Conservation (phyloP, 2,113 vertebrate genomes). For the Prunella fulvescens region DNA sequence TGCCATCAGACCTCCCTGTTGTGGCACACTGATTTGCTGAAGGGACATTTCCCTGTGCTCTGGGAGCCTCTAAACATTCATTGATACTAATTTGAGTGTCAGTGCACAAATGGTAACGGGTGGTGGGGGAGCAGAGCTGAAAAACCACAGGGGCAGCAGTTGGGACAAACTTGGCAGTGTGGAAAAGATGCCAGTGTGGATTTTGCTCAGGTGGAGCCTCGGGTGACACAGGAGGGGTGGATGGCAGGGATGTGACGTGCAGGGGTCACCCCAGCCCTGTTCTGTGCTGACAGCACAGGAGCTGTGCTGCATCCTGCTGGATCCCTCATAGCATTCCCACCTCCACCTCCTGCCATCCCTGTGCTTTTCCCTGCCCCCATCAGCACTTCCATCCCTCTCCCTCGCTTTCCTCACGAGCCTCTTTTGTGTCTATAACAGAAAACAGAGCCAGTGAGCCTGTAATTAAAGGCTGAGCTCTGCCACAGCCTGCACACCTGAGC, state of each 20-base stretch:
- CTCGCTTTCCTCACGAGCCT: background rate
- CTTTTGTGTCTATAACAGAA: background rate
- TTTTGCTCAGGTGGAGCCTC: background rate
- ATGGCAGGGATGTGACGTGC: background rate
- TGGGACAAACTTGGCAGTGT: background rate
- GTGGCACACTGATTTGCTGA: background rate
- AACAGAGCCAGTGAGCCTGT: conserved; percentile 27
- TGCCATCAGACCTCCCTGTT: background rate
- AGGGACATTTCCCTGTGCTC: background rate
- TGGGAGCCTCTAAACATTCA: background rate
- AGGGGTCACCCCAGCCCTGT: background rate
- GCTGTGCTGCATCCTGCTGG: background rate
- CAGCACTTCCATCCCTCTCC: background rate
- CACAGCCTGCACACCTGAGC: background rate
- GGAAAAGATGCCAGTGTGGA: background rate
- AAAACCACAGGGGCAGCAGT: background rate
- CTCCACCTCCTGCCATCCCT: background rate
- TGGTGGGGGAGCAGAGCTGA: background rate
- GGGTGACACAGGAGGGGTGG: fast-evolving
- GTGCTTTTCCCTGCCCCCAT: background rate
- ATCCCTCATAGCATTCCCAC: background rate
- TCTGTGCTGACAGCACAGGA: fast-evolving
- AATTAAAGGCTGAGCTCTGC: conserved; percentile 44
- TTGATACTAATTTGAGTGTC: background rate
- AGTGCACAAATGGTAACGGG: background rate